These are phyloP conservation scores for Anodontia alba DNA, from an alignment of 2,888 invertebrate genomes.

Conservation along the genomic window DNA sequence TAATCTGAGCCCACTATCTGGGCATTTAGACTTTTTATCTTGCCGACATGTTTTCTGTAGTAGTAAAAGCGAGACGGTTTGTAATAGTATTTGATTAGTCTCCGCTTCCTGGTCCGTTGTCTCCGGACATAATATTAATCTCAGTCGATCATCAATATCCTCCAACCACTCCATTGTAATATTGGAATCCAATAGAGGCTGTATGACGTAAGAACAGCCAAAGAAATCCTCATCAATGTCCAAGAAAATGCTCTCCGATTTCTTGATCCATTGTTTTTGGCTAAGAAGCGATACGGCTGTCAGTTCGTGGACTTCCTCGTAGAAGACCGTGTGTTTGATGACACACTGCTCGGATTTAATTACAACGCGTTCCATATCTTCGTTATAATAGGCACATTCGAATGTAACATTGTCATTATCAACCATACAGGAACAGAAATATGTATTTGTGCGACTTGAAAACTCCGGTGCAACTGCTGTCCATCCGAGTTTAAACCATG, in stretches of 20 bases:
- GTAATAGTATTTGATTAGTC: slow-evolving; percentile 60
- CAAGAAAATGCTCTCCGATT: slow-evolving; percentile 62
- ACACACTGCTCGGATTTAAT: slow-evolving; percentile 58
- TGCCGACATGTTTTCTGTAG: slow-evolving; percentile 33
- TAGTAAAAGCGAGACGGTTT: slow-evolving; percentile 33
- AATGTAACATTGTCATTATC: not conserved
- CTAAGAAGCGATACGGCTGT: slow-evolving; percentile 56
- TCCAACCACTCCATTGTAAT: slow-evolving; percentile 49
- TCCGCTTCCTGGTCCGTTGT: slow-evolving; percentile 62
- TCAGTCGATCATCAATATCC: slow-evolving; percentile 57
- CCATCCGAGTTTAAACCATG: slow-evolving; percentile 59
- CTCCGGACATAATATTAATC: slow-evolving; percentile 66
- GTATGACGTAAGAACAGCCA: slow-evolving; percentile 73
- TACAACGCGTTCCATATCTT: slow-evolving; percentile 35
- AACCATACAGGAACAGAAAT: slow-evolving; percentile 46
- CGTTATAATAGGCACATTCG: not conserved
- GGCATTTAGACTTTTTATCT: not conserved
- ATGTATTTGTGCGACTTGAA: slow-evolving; percentile 8
- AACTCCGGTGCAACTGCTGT: slow-evolving; percentile 13
- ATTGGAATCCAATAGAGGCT: slow-evolving; percentile 62
- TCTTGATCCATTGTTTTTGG: slow-evolving; percentile 38
- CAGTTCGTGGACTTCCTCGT: slow-evolving; percentile 68
- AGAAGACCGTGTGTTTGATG: slow-evolving; percentile 49
- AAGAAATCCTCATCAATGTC: slow-evolving; percentile 80
- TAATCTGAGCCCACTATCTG: not conserved